Evolutionary conservation across 2,113 vertebrate species (phyloP), one percentile per base, ranked within the genome.

Genomic region (Myiozetetes cayanensis): DNA sequence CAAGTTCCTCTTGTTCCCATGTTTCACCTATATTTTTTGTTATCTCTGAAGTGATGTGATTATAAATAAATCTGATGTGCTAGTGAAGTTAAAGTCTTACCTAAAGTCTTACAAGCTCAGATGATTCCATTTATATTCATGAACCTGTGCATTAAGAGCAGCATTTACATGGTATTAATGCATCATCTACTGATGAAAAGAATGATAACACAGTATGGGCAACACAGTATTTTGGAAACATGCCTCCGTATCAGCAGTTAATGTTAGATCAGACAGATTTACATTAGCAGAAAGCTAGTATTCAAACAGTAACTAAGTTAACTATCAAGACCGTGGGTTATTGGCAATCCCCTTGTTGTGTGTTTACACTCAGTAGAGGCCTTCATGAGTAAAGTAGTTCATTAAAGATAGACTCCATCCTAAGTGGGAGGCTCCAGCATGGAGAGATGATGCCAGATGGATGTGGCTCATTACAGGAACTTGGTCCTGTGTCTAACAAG

Each of bases 251-350:
- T 56, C 87, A 89, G 46, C 44, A 75, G 66, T 81, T 87, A 85
- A 72, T 49, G 25, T 47, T 65, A 53, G 16, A 82, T 30, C 44
- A 87, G 35, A 39, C 82, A 76, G 74, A 93, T 79, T 82, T 67
- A 61, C 58, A 46, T 56, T 5, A 87, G 74, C 74, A 94, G 71
- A 76, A 81, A 66, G 58, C 35, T 92, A 56, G 74, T 94, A 90
- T 89, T 84, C 46, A 61, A 90, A 41, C 44, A 81, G 68, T 65
- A 93, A 91, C 91, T 82, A 91, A 82, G 94, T 68, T 87, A 89
- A 82, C 74, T 49, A 87, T 37, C 56, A 70, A 83, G 78, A 83
- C 28, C n/a, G 47, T 79, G 65, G 71, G 41, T 76, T 90, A 91
- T 37, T 91, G 43, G 39, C 74, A 91, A 68, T 62, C 20, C 71